Percentiles rank a stretch among this genome's conserved stretches.
phyloP scores from a whole-genome alignment of 2,888 invertebrate genomes.

The Parnassius apollo region DNA sequence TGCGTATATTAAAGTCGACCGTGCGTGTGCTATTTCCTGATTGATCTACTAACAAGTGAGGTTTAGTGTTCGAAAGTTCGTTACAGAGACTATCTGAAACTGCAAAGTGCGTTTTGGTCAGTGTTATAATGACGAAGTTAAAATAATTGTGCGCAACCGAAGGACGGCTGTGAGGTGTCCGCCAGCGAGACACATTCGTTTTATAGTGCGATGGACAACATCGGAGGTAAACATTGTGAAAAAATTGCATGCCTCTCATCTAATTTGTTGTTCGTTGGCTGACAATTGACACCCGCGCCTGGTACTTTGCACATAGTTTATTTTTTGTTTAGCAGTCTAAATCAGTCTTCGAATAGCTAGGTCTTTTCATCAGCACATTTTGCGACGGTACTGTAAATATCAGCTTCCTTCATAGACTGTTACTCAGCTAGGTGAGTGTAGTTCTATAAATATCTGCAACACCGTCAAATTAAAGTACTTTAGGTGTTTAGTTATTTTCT shows the following conservation, averaged over 20 bases:
- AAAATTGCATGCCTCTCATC: conserved; percentile 62
- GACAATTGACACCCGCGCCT: conserved; percentile 53
- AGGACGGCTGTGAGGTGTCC: conserved; percentile 64
- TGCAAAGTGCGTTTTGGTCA: conserved; percentile 57
- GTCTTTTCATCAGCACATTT: conserved; percentile 38
- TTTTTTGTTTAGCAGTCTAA: conserved; percentile 34
- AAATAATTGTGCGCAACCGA: conserved; percentile 63
- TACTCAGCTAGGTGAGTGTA: conserved; percentile 58
- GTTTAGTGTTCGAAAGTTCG: conserved; percentile 59
- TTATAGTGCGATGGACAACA: conserved; percentile 71
- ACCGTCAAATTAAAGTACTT: conserved; percentile 35
- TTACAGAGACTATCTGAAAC: conserved; percentile 47
- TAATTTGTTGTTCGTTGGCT: conserved; percentile 39
- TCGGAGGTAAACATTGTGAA: conserved; percentile 72
- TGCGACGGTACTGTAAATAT: conserved; percentile 44
- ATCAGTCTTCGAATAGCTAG: conserved; percentile 30
- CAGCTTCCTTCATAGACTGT: conserved; percentile 46
- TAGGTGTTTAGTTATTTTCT: conserved; percentile 13
- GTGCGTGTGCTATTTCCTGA: conserved; percentile 56
- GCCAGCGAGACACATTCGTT: conserved; percentile 52
- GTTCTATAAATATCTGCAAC: conserved; percentile 67
- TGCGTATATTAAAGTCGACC: conserved; percentile 62
- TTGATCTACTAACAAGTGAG: conserved; percentile 54
- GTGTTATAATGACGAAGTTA: conserved; percentile 60
- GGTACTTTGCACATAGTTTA: conserved; percentile 58